Evolutionary conservation across 2,888 invertebrate species (phyloP), one percentile per base, ranked within the genome.

Genomic region (Caenorhabditis sp.): DNA sequence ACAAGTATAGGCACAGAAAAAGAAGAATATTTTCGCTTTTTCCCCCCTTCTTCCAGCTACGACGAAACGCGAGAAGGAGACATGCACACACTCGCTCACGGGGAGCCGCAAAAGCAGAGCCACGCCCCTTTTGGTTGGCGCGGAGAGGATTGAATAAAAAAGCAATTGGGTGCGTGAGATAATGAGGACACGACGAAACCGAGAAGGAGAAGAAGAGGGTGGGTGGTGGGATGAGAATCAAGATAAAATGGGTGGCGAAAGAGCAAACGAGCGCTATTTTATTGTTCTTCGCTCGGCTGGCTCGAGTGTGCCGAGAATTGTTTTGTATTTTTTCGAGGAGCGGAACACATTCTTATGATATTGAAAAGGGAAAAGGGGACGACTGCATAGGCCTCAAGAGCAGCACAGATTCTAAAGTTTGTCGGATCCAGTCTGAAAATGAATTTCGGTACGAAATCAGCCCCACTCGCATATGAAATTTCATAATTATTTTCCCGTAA

Each of bases 161-260:
- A 58, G 58, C 52, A 72, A 65, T 58, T 63, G 62, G 72, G 62
- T 56, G 62, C 20, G 1, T 43, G 48, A 63, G 72, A 72, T 63
- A 72, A 58, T 63, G 72, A 63, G 72, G 13, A 9, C 35, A 13
- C 35, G 53, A 59, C 22, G 50, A 59, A 15, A 7, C 27, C 17
- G 41, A 26, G 39, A 39, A 35, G 32, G 35, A 52, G 22, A 6
- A 27, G 50, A 4, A 39, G 59, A 22, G 35, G 35, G 20, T 35
- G 46, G 50, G 43, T 27, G 39, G 45, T 3, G 48, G 26, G 15
- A 7, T n/a, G 6, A 53, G 53, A 53, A n/a, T n/a, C n/a, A n/a
- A n/a, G n/a, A n/a, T n/a, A n/a, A 39, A 53, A 66, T 22, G 11
- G 45, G 13, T 9, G 43, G 45, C 45, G 32, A 50, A 43, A 43